Evolutionary conservation across 2,797 vertebrate species (phyloP).

Genomic region (Caiman crocodilus): DNA sequence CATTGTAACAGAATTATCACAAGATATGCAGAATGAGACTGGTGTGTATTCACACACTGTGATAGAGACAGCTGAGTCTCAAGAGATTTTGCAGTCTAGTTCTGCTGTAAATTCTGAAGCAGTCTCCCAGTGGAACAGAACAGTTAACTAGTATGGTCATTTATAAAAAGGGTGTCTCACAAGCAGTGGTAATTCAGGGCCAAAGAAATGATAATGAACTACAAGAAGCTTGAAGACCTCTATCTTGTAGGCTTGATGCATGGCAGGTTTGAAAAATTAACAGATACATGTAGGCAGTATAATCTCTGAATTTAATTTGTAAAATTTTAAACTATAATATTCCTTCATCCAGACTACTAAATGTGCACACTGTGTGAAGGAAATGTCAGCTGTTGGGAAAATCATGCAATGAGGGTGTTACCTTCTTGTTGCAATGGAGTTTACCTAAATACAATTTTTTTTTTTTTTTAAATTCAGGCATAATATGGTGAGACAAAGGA

Average conservation of each 20-base stretch:
- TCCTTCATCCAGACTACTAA: not conserved
- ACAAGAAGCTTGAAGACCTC: slow-evolving; percentile 62
- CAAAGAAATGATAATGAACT: slow-evolving; percentile 71
- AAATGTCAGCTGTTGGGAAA: not conserved
- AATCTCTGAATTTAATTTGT: not conserved
- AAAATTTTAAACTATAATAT: not conserved
- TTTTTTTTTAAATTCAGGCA: not conserved
- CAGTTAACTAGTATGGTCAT: slow-evolving; percentile 88
- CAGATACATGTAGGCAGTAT: not conserved
- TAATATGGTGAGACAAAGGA: slow-evolving; percentile 21
- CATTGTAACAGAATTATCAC: slow-evolving; percentile 94
- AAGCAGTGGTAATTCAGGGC: slow-evolving; percentile 82
- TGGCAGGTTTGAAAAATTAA: not conserved
- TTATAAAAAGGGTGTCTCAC: slow-evolving; percentile 85
- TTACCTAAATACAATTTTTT: slow-evolving; percentile 4
- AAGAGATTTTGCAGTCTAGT: slow-evolving; percentile 75
- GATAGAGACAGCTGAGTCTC: slow-evolving; percentile 73
- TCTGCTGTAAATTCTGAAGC: slow-evolving; percentile 54
- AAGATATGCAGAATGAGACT: slow-evolving; percentile 85
- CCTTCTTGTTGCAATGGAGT: slow-evolving; percentile 30
- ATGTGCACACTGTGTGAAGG: not conserved
- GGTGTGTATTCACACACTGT: slow-evolving; percentile 83
- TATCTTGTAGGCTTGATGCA: not conserved
- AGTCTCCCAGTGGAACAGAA: slow-evolving; percentile 60
- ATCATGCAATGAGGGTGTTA: slow-evolving; percentile 4